These are phyloP conservation scores for Thereva unica DNA, from an alignment of 2,888 invertebrate species.

Conservation along the genomic window DNA sequence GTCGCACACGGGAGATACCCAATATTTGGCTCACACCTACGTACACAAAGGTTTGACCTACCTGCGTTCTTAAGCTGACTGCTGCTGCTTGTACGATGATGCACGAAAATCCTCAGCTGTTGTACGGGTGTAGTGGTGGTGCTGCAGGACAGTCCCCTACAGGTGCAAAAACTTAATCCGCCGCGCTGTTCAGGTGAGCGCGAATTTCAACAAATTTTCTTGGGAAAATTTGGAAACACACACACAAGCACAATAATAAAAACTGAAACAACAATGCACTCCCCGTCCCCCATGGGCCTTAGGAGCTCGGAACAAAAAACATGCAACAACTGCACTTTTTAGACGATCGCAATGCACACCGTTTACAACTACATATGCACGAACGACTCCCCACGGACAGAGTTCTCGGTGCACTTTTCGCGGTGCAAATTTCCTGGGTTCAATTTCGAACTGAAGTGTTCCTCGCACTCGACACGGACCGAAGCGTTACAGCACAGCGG, in stretches of 20 bases:
- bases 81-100: too few relatives aligned
- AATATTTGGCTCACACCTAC: too few relatives aligned
- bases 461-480: too few relatives aligned
- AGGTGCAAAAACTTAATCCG: background rate
- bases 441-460: too few relatives aligned
- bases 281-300: background rate
- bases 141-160: background rate
- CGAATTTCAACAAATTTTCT: conserved; percentile 7
- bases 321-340: background rate
- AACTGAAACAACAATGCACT: conserved; percentile 22
- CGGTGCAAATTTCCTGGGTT: too few relatives aligned
- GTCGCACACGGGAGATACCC: too few relatives aligned
- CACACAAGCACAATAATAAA: conserved; percentile 8
- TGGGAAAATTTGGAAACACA: conserved; percentile 1
- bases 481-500: too few relatives aligned
- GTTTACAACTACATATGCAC: too few relatives aligned
- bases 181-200: background rate
- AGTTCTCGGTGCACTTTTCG: too few relatives aligned
- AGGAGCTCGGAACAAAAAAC: background rate
- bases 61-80: too few relatives aligned
- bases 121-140: background rate
- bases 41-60: too few relatives aligned
- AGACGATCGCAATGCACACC: background rate
- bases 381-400: too few relatives aligned
- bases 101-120: background rate